A percentile compares a stretch with the other conserved stretches of the same genome.
Evolutionary conservation across 2,797 vertebrate species (phyloP).

Genomic region (Cirrhinus mrigala): DNA sequence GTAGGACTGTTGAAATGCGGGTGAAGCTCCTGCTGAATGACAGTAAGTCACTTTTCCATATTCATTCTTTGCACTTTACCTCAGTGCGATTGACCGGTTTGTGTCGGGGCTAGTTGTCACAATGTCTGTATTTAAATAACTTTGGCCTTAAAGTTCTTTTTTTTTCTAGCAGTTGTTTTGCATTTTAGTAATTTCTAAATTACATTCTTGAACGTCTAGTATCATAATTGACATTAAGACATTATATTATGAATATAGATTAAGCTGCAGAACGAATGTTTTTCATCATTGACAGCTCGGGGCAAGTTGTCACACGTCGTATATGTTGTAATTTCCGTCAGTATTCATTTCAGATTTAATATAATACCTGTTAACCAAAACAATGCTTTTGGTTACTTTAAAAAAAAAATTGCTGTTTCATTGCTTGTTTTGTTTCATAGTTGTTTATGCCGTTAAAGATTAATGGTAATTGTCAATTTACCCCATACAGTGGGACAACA

Average conservation of each 20-base stretch:
- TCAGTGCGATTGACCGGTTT: neutral
- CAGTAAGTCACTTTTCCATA: conserved; percentile 22
- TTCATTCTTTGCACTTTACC: no score
- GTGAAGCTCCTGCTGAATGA: conserved; percentile 9
- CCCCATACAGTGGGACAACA: neutral
- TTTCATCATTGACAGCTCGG: neutral
- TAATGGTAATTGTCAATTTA: neutral
- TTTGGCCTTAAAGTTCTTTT: neutral
- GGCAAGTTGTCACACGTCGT: neutral
- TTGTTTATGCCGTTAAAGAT: neutral
- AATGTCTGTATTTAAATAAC: neutral
- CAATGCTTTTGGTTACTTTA: neutral
- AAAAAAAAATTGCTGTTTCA: neutral
- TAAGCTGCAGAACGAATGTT: neutral
- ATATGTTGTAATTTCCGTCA: neutral
- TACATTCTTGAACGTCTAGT: neutral
- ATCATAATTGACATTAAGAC: neutral
- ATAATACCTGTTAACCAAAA: neutral
- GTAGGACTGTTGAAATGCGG: neutral
- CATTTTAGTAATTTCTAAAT: neutral
- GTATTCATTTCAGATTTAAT: no score
- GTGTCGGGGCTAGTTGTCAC: conserved; percentile 10
- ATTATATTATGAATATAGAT: neutral
- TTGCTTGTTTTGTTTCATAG: neutral
- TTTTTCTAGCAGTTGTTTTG: neutral